Evolutionary conservation across 1,140 invertebrate genomes (phyloP), one percentile per base, ranked within the genome.

Genomic region (Trichogramma pretiosum): DNA sequence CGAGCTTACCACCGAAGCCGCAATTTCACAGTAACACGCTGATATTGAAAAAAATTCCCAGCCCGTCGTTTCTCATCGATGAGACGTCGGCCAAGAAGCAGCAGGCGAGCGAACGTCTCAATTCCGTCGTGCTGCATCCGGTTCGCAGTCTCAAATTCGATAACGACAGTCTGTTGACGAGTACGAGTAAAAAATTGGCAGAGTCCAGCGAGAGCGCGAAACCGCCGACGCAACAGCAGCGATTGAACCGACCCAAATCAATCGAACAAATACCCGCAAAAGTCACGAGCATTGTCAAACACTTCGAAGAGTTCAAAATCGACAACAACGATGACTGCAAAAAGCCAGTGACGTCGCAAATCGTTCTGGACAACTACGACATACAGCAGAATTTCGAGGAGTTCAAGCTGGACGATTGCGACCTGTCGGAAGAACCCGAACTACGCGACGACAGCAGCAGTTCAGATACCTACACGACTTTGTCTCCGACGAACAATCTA

Each of bases 381-480:
- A 74, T 83, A 44, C 78, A 79, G 43, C 81, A 85, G 59, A 85
- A 85, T 64, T 87, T 87, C 56, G 84, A 87, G 57, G 84, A 87
- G 56, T 87, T 86, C 58, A 84, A 84, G 61, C 70, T 87, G 48
- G 84, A 86, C 53, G 83, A 85, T 41, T 78, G 80, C 56, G 82
- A 85, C 60, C 74, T 85, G 16, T 81, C 77, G 5, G 77, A 77
- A 44, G 76, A 77, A 42, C 75, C 77, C 23, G 74, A 74, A 48
- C n/a, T n/a, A n/a, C 70, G 75, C 46, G 73, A 73, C 14, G 76
- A 78, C 38, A 74, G 68, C 19, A 77, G 78, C 33, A 74, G 77
- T 9, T 79, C 79, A 0, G 78, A 80, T 50, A 71, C 74, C 17
- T 64, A 11, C 68, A 68, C 5, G 71, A 39, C 11, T 23, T n/a